phyloP scores from a whole-genome alignment of 2,113 vertebrate species.

The Agelaius phoeniceus region DNA sequence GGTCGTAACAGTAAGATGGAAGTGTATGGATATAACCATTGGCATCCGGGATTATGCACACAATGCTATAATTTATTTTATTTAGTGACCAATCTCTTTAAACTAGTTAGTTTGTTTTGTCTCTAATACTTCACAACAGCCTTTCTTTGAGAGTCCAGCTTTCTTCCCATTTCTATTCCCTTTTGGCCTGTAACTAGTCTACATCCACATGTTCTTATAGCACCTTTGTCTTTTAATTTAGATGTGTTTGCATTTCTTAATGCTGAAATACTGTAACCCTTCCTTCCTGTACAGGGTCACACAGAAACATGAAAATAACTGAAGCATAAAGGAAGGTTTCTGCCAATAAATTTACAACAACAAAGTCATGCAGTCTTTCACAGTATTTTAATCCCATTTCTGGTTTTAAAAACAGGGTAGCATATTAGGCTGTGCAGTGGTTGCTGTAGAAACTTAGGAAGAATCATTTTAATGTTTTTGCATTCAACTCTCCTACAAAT shows the following conservation, averaged over 20 bases:
- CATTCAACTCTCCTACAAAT: neutral
- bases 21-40: rapidly evolving
- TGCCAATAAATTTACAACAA: neutral
- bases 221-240: neutral
- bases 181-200: neutral
- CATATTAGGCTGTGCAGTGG: neutral
- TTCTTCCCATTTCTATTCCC: neutral
- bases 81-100: neutral
- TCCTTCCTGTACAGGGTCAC: neutral
- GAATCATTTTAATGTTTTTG: neutral
- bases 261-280: neutral
- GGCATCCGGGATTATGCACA: neutral
- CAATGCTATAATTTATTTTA: neutral
- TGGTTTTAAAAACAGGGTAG: neutral
- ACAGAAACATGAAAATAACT: neutral
- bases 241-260: neutral
- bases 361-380: neutral
- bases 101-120: neutral
- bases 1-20: neutral
- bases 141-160: neutral
- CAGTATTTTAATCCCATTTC: neutral
- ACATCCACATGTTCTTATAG: neutral
- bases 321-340: neutral
- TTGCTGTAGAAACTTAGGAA: neutral
- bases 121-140: neutral